Conservation (phyloP, 2,113 vertebrate genomes). For the Trichomycterus rosablanca region DNA sequence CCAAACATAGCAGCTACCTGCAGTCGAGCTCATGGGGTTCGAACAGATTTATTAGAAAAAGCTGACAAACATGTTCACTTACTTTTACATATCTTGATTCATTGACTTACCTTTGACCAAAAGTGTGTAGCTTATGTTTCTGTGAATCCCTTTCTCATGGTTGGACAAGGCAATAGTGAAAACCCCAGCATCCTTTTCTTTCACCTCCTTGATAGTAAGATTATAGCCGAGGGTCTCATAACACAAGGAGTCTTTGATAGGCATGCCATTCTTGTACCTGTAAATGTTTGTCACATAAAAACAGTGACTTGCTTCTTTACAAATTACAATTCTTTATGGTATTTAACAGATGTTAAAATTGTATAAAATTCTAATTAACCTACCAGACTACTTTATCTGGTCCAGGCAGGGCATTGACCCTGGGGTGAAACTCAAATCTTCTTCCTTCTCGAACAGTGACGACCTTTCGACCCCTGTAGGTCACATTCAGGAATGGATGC, state of each 20-base stretch:
- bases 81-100: constrained; percentile 15
- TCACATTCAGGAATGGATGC: constrained; percentile 70
- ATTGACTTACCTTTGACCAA: constrained; percentile 70
- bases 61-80: constrained; percentile 14
- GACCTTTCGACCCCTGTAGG: constrained; percentile 45
- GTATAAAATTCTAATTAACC: constrained; percentile 39
- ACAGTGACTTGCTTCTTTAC: not conserved
- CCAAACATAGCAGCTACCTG: constrained; percentile 63
- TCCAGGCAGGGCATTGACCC: constrained; percentile 71
- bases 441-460: constrained; percentile 55
- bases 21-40: constrained; percentile 43
- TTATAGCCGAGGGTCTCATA: constrained; percentile 63
- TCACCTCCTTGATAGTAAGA: constrained; percentile 71
- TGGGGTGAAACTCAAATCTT: constrained; percentile 69
- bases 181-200: constrained; percentile 71
- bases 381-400: constrained; percentile 70
- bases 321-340: too few species aligned
- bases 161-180: constrained; percentile 76
- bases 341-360: not conserved
- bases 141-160: constrained; percentile 57
- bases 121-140: constrained; percentile 76
- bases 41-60: not conserved
- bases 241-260: constrained; percentile 69
- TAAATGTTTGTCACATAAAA: not conserved
- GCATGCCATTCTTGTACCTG: constrained; percentile 82